Base-by-base conservation (phyloP, 2,113 vertebrate genomes). In the Mesoclemmys tuberculata region DNA sequence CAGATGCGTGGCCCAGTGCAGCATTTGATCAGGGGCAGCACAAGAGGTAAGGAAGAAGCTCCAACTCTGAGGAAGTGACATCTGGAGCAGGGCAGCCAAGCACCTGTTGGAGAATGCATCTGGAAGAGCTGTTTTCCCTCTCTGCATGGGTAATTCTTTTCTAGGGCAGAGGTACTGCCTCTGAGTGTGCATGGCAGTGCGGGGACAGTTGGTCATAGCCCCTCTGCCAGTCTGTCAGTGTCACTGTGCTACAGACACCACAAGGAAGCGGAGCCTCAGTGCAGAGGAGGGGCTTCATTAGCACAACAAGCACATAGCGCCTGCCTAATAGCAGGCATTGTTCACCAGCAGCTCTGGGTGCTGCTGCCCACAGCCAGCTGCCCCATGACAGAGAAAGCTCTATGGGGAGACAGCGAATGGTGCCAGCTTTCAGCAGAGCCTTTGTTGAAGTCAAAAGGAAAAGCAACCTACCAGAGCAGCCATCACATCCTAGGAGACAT, bases 321-420 rank as follows among this genome's bases (percentile, higher is more conserved):
- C 86, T 38, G 64, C 5, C 82, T 85, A 51, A 85, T 82, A 93
- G 85, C 49, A 19, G 46, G 58, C 87, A 82, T 93, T 48, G 44
- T 92, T 87, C 82, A 51, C 79, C 74, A 85, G 86, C 82, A 64
- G 84, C 55, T 74, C 74, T 56, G 86, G 75, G 87, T 80, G 75
- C 87, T 58, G 38, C 68, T 68, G 86, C 82, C 84, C 87, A 89
- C 92, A 85, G 87, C 74, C 83, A 46, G 52, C 82, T 93, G 88
- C 84, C 82, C 89, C 89, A 2, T 38, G 83, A 85, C 56, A 38
- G 41, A 84, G 51, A 56, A 71, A 58, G 74, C 84, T 61, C 82
- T 84, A 51, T 27, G 22, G 10, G 58, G 44, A 64, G 44, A 82
- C 52, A 77, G 48, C 54, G 61, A 58, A 89, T 87, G 85, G 87